Percentiles rank a stretch among this genome's conserved stretches.
Conservation (phyloP, 2,888 invertebrate species). For the Teinopalpus imperialis region DNA sequence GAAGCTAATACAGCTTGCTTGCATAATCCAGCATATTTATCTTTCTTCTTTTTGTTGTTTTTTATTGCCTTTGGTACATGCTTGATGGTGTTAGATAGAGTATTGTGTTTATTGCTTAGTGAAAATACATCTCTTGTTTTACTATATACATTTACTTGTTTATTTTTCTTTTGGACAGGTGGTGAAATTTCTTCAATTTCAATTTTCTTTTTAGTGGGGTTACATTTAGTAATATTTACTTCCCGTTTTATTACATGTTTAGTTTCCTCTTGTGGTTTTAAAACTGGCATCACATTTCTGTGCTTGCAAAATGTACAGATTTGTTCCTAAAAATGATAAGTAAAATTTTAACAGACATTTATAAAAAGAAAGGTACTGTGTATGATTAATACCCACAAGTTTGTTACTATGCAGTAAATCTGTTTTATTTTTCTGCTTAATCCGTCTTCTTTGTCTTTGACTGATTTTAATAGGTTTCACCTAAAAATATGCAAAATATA, state of each 20-base stretch:
- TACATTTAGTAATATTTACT: constrained; percentile 20
- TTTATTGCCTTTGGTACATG: constrained; percentile 55
- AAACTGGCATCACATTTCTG: constrained; percentile 37
- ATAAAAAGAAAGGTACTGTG: no score
- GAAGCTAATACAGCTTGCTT: constrained; percentile 65
- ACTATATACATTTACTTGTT: constrained; percentile 54
- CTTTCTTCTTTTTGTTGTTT: constrained; percentile 70
- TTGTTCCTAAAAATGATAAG: constrained; percentile 51
- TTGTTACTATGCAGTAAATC: constrained; percentile 49
- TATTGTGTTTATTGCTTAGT: constrained; percentile 57
- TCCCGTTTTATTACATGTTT: constrained; percentile 23
- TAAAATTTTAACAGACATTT: constrained; percentile 9
- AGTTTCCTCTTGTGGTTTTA: constrained; percentile 43
- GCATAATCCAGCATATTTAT: constrained; percentile 71
- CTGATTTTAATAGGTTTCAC: constrained; percentile 47
- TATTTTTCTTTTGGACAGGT: constrained; percentile 11
- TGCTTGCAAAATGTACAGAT: constrained; percentile 60
- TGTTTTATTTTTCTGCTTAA: constrained; percentile 38
- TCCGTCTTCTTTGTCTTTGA: constrained; percentile 49
- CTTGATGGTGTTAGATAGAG: constrained; percentile 40
- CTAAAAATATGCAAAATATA: constrained; percentile 46
- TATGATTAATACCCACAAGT: constrained; percentile 49
- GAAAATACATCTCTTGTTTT: constrained; percentile 62
- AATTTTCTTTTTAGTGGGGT: constrained; percentile 17
- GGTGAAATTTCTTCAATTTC: constrained; percentile 4